Base-by-base conservation (phyloP, 1,140 invertebrate genomes). In the Leptinotarsa defecta region DNA sequence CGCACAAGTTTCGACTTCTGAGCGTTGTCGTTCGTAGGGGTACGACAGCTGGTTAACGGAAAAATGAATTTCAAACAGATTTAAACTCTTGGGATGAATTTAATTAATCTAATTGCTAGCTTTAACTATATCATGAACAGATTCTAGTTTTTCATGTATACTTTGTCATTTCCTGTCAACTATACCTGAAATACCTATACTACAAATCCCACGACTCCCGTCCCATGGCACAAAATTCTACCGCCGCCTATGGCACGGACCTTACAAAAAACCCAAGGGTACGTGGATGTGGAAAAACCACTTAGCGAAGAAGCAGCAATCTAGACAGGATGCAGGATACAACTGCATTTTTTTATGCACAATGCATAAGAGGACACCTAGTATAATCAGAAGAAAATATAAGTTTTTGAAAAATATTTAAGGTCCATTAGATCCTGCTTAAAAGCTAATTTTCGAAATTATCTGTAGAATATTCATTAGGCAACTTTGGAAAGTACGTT, bases 401-500 rank as follows among this genome's bases (percentile, higher is more conserved):
- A 6, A 5, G 52, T 57, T 57, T 65, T 22, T 22, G 20, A 22
- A 65, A 65, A 65, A 65, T 65, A 5, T 22, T 65, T 22, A 65
- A 65, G 64, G 17, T 34, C 64, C 27, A 65, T 65, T 34, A 65
- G 64, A 65, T 65, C 20, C 20, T 65, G 20, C 64, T 65, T 69
- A 48, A 71, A 71, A 71, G 4, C 69, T n/a, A 52, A 71, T 71
- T 71, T 71, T 71, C 69, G 69, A 57, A 71, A 71, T 71, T 49
- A 57, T 71, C 69, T 48, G 48, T 48, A 57, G 69, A 71, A 71
- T 71, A 71, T 71, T 71, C 69, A 71, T 71, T 71, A 61, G 49
- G 69, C 69, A 71, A 71, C 69, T 71, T 71, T 71, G 69, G 69
- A 71, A 71, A 71, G 69, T 71, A 71, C 69, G 69, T 57, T 71